Percentiles rank a stretch among this genome's conserved stretches.
These are phyloP conservation scores for Pyrocephalus nanus DNA, from an alignment of 2,797 vertebrate genomes.

Conservation along the genomic window DNA sequence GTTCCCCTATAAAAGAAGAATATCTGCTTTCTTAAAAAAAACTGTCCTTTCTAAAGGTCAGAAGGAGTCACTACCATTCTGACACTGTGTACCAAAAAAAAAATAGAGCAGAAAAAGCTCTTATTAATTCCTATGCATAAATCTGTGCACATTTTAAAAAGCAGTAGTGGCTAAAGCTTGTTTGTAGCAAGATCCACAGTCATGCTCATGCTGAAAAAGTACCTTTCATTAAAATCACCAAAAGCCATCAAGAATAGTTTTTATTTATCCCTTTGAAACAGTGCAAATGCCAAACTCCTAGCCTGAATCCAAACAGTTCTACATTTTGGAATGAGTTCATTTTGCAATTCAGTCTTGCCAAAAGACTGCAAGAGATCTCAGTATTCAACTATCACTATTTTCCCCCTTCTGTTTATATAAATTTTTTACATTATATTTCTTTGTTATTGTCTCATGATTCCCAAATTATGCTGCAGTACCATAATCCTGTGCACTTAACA, in stretches of 20 bases:
- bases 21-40: conserved; percentile 53
- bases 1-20: conserved; percentile 43
- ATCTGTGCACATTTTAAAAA: conserved; percentile 38
- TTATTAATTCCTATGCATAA: conserved; percentile 53
- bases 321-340: background rate
- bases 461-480: background rate
- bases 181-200: conserved; percentile 17
- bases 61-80: conserved; percentile 39
- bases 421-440: background rate
- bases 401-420: background rate
- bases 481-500: background rate
- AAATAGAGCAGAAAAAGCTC: conserved; percentile 44
- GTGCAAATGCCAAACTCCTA: background rate
- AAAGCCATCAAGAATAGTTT: conserved; percentile 47
- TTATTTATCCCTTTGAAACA: conserved; percentile 17
- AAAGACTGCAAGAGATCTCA: background rate
- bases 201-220: conserved; percentile 20
- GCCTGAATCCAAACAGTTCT: background rate
- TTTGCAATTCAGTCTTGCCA: background rate
- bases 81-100: conserved; percentile 5
- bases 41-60: conserved; percentile 62
- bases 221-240: conserved; percentile 63
- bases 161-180: background rate
- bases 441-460: background rate
- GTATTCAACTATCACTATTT: background rate